Evolutionary conservation across 2,888 invertebrate genomes (phyloP).

Genomic region (Plagodis pulveraria): DNA sequence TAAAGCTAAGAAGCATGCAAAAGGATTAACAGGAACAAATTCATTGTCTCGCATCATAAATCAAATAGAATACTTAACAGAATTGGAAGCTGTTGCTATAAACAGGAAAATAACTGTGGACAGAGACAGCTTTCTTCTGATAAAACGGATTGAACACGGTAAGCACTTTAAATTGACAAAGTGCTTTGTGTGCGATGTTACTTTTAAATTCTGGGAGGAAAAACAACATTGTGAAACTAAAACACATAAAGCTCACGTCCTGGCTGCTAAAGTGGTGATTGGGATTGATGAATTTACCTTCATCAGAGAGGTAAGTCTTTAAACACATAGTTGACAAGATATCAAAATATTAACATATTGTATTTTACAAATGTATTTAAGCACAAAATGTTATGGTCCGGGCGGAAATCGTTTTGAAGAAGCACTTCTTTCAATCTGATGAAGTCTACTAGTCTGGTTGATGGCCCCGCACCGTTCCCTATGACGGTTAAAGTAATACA

Average conservation of each 20-base stretch:
- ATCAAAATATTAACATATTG: constrained; percentile 2
- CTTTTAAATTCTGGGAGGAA: constrained; percentile 39
- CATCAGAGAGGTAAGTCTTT: constrained; percentile 57
- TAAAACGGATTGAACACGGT: constrained; percentile 41
- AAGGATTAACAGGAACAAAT: constrained; percentile 14
- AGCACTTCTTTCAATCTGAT: too few relatives aligned
- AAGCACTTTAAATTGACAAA: constrained; percentile 43
- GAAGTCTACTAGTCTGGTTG: too few relatives aligned
- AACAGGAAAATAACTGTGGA: constrained; percentile 43
- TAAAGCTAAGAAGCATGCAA: constrained; percentile 36
- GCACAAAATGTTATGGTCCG: too few relatives aligned
- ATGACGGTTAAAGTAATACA: too few relatives aligned
- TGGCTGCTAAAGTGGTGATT: constrained; percentile 42
- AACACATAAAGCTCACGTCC: constrained; percentile 49
- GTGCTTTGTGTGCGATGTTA: constrained; percentile 56
- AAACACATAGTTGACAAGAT: too few relatives aligned
- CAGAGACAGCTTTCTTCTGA: constrained; percentile 48
- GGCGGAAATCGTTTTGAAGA: too few relatives aligned
- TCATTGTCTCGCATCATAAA: neutral
- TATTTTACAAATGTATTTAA: too few relatives aligned
- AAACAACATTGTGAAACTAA: constrained; percentile 47
- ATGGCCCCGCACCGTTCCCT: too few relatives aligned
- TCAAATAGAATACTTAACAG: constrained; percentile 3
- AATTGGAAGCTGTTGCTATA: constrained; percentile 6
- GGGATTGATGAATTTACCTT: constrained; percentile 42